phyloP scores from a whole-genome alignment of 1,140 invertebrate species.

The Hypothenemus hampei region DNA sequence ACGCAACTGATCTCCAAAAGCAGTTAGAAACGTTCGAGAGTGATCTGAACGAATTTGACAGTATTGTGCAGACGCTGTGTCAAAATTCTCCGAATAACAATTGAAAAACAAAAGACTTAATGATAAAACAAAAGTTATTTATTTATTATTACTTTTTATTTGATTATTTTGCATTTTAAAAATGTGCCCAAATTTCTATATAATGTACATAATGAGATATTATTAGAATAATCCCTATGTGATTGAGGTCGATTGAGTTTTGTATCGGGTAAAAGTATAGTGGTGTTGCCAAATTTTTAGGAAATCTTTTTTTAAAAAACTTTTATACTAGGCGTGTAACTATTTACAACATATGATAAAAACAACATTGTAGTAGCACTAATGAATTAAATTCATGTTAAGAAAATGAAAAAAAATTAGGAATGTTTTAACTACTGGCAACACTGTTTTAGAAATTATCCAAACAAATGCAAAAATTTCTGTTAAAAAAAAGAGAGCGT shows the following conservation, averaged over 20 bases:
- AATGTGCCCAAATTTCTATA: constrained; percentile 17
- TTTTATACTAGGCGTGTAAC: neutral
- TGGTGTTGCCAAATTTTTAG: no score
- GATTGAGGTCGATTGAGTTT: constrained; percentile 18
- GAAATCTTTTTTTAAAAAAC: no score
- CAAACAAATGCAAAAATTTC: neutral
- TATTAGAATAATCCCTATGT: constrained; percentile 15
- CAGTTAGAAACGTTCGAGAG: constrained; percentile 72
- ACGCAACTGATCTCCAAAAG: constrained; percentile 63
- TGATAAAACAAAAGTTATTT: constrained; percentile 4
- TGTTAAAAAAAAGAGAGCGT: neutral
- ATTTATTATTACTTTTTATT: constrained; percentile 13
- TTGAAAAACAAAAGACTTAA: neutral
- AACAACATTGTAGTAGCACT: no score
- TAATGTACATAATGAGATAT: neutral
- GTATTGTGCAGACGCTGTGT: constrained; percentile 62
- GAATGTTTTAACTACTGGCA: no score
- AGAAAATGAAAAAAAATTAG: no score
- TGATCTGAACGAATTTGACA: constrained; percentile 68
- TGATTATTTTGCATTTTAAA: constrained; percentile 16
- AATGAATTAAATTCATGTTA: no score
- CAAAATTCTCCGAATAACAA: constrained; percentile 52
- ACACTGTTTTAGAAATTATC: neutral
- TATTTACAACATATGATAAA: no score
- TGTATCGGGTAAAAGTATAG: neutral